Evolutionary conservation across 2,888 invertebrate genomes (phyloP), one percentile per base, ranked within the genome.

Genomic region (Thera britannica): DNA sequence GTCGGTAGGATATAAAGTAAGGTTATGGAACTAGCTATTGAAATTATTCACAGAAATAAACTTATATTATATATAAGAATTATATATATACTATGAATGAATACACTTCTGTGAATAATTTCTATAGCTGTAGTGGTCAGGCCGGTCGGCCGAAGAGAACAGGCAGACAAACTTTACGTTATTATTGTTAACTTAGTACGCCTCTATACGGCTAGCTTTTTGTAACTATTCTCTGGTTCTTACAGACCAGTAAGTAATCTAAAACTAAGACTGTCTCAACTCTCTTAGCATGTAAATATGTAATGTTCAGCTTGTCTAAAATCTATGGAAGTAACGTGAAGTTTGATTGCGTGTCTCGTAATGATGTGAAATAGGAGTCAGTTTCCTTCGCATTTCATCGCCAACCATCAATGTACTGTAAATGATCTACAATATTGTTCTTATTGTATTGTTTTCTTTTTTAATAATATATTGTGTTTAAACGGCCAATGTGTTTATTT

Each of bases 381-480:
- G 66, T 57, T 66, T 65, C 62, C 63, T 65, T 68, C 62, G 62
- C 59, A 65, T 62, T 58, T 58, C 56, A 70, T 66, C 70, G 69
- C 69, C 69, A 69, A 63, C 69, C 65, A 66, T 65, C 62, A 62
- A 65, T 65, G 83, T 82, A 85, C 84, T 88, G 87, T 88, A 85
- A 88, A 89, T 75, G 83, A 88, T 89, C 90, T 90, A 90, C 90
- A 89, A 91, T 90, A 92, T 90, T 87, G 89, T 90, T 91, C 92
- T 89, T 91, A 91, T 90, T 90, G 91, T 92, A 90, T 90, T 92
- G 90, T 92, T 78, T 77, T 78, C 75, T 88, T 89, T 92, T 92
- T 88, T 89, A 90, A 90, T 92, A 92, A 92, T 92, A 93, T 92
- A 93, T 92, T 92, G 91, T 92, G 92, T 93, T 93, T 92, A 91